These are phyloP conservation scores for Lottia gigantea DNA, from an alignment of 2,888 invertebrate genomes.

Conservation along the genomic window DNA sequence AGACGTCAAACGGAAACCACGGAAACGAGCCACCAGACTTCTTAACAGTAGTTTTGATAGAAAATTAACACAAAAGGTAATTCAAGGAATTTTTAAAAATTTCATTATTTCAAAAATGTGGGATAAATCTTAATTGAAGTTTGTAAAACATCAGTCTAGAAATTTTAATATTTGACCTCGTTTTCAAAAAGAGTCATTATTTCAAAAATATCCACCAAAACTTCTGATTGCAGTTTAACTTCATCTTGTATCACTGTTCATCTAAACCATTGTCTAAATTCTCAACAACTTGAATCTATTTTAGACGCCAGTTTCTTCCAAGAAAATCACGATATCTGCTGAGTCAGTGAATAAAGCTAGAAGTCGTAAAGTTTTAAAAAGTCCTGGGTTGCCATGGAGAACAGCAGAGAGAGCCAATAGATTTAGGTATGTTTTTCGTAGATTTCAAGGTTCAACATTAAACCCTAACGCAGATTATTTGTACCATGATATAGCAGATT, in stretches of 20 bases:
- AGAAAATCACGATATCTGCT: constrained; percentile 40
- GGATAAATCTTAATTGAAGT: no score
- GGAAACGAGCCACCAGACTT: constrained; percentile 51
- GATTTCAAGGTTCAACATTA: not conserved
- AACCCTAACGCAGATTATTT: no score
- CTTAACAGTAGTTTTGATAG: constrained; percentile 59
- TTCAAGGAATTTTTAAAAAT: no score
- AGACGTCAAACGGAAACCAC: constrained; percentile 36
- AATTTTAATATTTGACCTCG: no score
- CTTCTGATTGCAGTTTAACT: no score
- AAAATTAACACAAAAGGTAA: constrained; percentile 60
- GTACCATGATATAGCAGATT: no score
- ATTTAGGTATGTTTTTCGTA: constrained; percentile 47
- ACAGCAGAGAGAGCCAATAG: constrained; percentile 65
- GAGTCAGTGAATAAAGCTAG: constrained; percentile 21
- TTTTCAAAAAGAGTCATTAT: no score
- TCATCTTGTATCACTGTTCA: no score
- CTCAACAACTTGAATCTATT: not conserved
- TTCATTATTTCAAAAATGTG: no score
- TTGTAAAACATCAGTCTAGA: no score
- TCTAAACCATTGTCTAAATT: no score
- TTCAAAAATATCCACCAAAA: no score
- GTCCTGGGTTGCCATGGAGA: constrained; percentile 66
- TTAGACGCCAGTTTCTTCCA: not conserved
- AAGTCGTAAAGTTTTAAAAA: constrained; percentile 15